phyloP scores from a whole-genome alignment of 2,113 vertebrate species.

The Megaceryle maxima region DNA sequence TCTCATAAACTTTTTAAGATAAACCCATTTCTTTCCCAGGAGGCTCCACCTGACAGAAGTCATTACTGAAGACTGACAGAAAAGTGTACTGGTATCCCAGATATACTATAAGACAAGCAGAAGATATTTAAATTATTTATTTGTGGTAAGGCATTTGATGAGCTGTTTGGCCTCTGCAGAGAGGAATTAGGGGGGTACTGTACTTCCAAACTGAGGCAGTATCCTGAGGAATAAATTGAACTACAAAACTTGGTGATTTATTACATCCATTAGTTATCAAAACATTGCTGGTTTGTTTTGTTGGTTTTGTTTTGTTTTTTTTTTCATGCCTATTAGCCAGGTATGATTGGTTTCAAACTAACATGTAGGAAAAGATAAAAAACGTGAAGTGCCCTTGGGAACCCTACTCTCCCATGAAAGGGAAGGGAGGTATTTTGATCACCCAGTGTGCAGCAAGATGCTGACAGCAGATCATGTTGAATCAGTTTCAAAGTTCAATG shows the following conservation, averaged over 20 bases:
- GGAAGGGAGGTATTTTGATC: neutral
- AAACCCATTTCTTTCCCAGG: conserved; percentile 72
- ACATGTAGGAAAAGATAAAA: neutral
- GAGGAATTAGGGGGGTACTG: neutral
- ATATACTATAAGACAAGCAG: conserved; percentile 42
- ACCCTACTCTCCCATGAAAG: neutral
- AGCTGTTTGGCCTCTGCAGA: neutral
- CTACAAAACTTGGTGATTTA: conserved; percentile 4
- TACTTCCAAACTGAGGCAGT: neutral
- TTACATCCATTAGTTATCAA: conserved; percentile 10
- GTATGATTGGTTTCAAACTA: conserved; percentile 6
- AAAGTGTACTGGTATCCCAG: conserved; percentile 65
- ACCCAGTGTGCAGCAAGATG: neutral
- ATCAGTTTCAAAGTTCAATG: conserved; percentile 43
- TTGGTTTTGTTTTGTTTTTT: neutral
- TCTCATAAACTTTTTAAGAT: conserved; percentile 75
- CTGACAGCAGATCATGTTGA: conserved; percentile 31
- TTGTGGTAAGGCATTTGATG: conserved; percentile 38
- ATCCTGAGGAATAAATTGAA: neutral
- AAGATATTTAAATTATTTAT: conserved; percentile 70
- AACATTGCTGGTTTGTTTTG: neutral
- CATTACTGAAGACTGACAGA: conserved; percentile 75
- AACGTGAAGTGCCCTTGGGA: neutral
- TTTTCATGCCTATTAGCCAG: conserved; percentile 14
- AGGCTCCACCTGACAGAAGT: conserved; percentile 68